Evolutionary conservation across 2,888 invertebrate species (phyloP), one percentile per base, ranked within the genome.

Genomic region (Leptinotarsa peninsularis): DNA sequence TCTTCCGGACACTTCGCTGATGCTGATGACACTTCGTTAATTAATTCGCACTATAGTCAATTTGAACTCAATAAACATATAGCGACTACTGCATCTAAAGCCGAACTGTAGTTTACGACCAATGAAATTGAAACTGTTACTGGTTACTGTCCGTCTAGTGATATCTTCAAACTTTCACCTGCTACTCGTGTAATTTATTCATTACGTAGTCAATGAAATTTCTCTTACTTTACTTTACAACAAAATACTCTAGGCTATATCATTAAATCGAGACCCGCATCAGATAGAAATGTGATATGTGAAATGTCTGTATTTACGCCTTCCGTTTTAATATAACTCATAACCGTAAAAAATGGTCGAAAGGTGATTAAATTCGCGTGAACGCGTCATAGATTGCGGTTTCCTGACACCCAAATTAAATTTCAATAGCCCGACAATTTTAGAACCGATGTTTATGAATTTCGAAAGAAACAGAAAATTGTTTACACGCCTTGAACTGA

Each of bases 401-500:
- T 63, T 63, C 10, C 63, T 63, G 63, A 63, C 33, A 63, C 63
- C 63, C 7, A 63, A 63, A 63, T 63, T 63, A 63, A 63, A 63
- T 63, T 63, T 63, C 63, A 63, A 63, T 63, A 63, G 71, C n/a
- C 66, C 71, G 72, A 75, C 72, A 72, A 72, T 75, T 75, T 75
- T 75, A 75, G 75, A 75, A 75, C 75, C 66, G 23, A 56, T 75
- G 75, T 75, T 75, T 75, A 75, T 66, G 66, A 49, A 74, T 75
- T 75, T 72, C 72, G 72, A 75, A 75, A 72, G 75, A 69, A 72
- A 71, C 72, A 15, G 67, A 63, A 75, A 72, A 75, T 66, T 71
- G 75, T 75, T 75, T 72, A 72, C 72, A n/a, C 69, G 69, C 69
- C 68, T 54, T 63, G 56, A 69, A 66, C 58, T 75, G 43, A 75